Evolutionary conservation across 2,888 invertebrate species (phyloP).

Genomic region (Dryococelus australis): DNA sequence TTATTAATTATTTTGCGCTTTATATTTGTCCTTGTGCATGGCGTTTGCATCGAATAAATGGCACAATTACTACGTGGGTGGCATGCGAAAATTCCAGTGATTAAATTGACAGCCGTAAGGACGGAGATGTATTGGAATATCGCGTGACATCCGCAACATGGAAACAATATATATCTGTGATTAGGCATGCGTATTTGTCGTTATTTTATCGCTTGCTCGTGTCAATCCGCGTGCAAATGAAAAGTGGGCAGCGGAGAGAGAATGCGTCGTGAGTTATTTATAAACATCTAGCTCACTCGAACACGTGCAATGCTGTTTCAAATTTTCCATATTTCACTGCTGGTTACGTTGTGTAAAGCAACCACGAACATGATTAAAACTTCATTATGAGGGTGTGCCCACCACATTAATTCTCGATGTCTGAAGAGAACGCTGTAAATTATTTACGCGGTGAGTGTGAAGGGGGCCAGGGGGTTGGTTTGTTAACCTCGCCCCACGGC

Average conservation of each 20-base stretch:
- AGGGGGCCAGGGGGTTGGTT: background rate
- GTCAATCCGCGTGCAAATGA: background rate
- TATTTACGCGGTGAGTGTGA: background rate
- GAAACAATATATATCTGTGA: background rate
- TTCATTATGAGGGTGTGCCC: conserved; percentile 2
- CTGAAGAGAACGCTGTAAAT: background rate
- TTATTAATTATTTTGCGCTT: background rate
- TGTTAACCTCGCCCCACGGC: background rate
- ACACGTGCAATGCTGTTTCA: background rate
- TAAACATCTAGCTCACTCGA: background rate
- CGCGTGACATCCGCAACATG: background rate
- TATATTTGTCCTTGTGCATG: too few relatives aligned
- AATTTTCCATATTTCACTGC: conserved; percentile 1
- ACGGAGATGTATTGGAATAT: background rate
- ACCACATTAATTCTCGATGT: conserved; percentile 3
- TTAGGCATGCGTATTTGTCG: background rate
- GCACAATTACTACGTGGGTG: background rate
- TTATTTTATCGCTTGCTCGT: background rate
- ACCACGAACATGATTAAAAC: conserved; percentile 7
- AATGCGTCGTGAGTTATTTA: background rate
- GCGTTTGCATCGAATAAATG: background rate
- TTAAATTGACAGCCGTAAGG: background rate
- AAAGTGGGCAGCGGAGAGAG: background rate
- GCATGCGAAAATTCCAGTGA: background rate
- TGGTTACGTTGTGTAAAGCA: background rate